A percentile compares a stretch with the other conserved stretches of the same genome.
These are phyloP conservation scores for Heteromormyrus szaboi DNA, from an alignment of 2,797 vertebrate genomes.

Conservation along the genomic window DNA sequence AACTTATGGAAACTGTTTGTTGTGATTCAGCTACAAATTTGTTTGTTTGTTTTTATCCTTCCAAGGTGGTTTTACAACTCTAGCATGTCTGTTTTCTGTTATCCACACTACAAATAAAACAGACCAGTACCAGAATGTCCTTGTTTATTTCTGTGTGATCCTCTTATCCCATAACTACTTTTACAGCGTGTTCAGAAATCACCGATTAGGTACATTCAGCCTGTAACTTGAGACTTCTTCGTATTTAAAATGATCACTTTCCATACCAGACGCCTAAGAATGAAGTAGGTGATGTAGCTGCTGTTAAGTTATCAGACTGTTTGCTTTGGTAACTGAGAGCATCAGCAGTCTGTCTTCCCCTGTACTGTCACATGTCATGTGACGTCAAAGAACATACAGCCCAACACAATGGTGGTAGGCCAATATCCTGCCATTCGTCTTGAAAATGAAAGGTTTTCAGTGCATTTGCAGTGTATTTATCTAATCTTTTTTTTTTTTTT, in stretches of 20 bases:
- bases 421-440: background rate
- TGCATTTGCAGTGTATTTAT: background rate
- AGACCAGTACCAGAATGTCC: background rate
- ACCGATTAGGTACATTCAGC: background rate
- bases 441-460: background rate
- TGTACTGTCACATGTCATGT: background rate
- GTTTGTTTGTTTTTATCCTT: background rate
- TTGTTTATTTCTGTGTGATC: background rate
- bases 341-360: background rate
- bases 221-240: background rate
- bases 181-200: background rate
- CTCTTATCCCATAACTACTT: background rate
- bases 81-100: background rate
- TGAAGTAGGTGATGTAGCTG: background rate
- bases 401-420: background rate
- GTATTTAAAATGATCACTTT: background rate
- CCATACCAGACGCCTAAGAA: background rate
- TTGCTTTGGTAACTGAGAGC: background rate
- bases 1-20: background rate
- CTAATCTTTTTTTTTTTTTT: background rate
- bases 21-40: background rate
- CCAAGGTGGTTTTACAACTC: background rate
- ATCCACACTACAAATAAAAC: constrained; percentile 28
- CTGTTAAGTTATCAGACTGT: background rate
- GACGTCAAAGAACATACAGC: background rate